Evolutionary conservation across 2,113 vertebrate genomes (phyloP).

Genomic region (Elephas maximus): DNA sequence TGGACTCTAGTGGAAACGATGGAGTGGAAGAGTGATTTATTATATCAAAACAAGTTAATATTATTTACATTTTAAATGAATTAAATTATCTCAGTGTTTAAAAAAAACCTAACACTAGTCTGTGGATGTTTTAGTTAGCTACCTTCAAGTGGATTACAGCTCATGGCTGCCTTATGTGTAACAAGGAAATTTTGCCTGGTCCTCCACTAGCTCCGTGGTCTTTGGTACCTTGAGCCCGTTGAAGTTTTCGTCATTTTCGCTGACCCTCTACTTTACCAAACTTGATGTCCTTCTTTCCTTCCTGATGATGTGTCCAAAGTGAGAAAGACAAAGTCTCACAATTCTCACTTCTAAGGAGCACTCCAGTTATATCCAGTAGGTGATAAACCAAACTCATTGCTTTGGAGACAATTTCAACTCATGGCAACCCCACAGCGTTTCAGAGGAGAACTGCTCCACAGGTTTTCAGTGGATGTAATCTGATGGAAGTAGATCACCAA

Average conservation of each 20-base stretch:
- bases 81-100: background rate
- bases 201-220: background rate
- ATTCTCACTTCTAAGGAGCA: background rate
- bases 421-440: background rate
- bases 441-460: background rate
- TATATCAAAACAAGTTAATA: slow-evolving; percentile 57
- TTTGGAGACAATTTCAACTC: background rate
- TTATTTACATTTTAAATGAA: slow-evolving; percentile 48
- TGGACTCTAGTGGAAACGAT: slow-evolving; percentile 70
- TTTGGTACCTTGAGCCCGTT: background rate
- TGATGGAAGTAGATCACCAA: no score
- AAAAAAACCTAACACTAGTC: background rate
- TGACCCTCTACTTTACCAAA: background rate
- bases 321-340: background rate
- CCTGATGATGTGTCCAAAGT: background rate
- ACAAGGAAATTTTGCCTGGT: background rate
- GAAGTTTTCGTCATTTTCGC: background rate
- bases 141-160: background rate
- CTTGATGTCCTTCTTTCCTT: background rate
- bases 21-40: slow-evolving; percentile 62
- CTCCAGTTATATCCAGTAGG: background rate
- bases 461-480: no score
- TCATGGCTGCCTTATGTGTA: background rate
- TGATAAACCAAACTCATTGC: background rate
- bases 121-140: background rate